A percentile compares a stretch with the other conserved stretches of the same genome.
These are phyloP conservation scores for Tiliqua scincoides DNA, from an alignment of 2,113 vertebrate genomes.

Conservation along the genomic window DNA sequence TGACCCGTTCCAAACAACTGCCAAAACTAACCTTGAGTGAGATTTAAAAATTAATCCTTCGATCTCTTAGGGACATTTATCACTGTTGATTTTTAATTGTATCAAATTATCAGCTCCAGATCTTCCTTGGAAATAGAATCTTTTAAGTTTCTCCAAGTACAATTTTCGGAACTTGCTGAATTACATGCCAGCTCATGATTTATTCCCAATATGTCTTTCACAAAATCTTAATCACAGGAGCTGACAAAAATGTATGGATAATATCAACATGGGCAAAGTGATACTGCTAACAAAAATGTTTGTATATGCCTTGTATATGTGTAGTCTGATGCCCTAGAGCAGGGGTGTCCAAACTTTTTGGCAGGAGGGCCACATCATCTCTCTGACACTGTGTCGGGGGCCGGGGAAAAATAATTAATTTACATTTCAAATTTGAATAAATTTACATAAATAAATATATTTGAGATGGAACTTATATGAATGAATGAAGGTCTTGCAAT, in stretches of 20 bases:
- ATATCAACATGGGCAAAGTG: neutral
- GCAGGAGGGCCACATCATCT: too few species aligned
- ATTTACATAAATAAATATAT: too few species aligned
- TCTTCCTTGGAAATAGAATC: neutral
- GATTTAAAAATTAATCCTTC: neutral
- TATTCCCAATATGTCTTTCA: neutral
- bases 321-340: too few species aligned
- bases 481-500: too few species aligned
- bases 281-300: neutral
- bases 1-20: neutral
- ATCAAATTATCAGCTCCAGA: neutral
- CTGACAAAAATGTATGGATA: neutral
- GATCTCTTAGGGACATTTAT: neutral
- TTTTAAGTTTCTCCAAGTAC: neutral
- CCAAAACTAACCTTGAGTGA: neutral
- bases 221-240: neutral
- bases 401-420: too few species aligned
- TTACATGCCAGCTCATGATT: neutral
- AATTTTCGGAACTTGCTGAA: neutral
- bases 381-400: too few species aligned
- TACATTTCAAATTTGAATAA: too few species aligned
- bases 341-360: too few species aligned
- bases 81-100: neutral
- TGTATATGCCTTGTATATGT: neutral
- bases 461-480: too few species aligned